These are phyloP conservation scores for Ectemnius continuus DNA, from an alignment of 2,888 invertebrate genomes.

Conservation along the genomic window DNA sequence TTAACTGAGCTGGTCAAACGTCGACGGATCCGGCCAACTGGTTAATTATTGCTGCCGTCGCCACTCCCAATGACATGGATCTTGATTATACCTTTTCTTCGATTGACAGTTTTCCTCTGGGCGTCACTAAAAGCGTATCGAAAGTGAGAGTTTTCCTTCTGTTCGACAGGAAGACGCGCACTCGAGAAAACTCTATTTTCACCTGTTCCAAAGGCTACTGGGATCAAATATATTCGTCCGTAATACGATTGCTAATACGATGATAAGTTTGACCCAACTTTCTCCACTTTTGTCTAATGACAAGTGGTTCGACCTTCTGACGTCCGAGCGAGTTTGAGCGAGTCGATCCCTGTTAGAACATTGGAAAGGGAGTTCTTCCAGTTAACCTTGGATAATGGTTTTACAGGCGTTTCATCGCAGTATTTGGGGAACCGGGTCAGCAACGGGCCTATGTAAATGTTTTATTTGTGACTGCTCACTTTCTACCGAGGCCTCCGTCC, in stretches of 20 bases:
- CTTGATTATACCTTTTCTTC: too few relatives aligned
- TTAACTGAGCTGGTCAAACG: conserved; percentile 58
- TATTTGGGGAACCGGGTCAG: conserved; percentile 65
- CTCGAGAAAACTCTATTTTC: too few relatives aligned
- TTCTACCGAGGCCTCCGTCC: conserved; percentile 56
- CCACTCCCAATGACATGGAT: too few relatives aligned
- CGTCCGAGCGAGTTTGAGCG: too few relatives aligned
- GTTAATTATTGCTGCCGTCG: background rate
- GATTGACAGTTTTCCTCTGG: too few relatives aligned
- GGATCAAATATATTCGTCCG: conserved; percentile 21
- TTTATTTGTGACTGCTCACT: conserved; percentile 59
- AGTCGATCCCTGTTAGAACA: too few relatives aligned
- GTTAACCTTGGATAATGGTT: conserved; percentile 16
- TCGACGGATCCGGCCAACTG: too few relatives aligned
- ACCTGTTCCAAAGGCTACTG: too few relatives aligned
- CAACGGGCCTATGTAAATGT: conserved; percentile 57
- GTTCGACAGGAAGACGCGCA: too few relatives aligned
- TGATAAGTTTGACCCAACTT: conserved; percentile 26
- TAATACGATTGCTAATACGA: conserved; percentile 37
- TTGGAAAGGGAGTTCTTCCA: background rate
- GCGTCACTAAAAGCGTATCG: too few relatives aligned
- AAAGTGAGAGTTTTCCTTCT: too few relatives aligned
- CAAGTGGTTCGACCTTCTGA: background rate
- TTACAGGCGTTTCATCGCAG: conserved; percentile 37
- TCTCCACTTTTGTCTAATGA: conserved; percentile 40